A percentile compares a stretch with the other conserved stretches of the same genome.
These are phyloP conservation scores for Chelon labrosus DNA, from an alignment of 2,797 vertebrate species.

Conservation along the genomic window DNA sequence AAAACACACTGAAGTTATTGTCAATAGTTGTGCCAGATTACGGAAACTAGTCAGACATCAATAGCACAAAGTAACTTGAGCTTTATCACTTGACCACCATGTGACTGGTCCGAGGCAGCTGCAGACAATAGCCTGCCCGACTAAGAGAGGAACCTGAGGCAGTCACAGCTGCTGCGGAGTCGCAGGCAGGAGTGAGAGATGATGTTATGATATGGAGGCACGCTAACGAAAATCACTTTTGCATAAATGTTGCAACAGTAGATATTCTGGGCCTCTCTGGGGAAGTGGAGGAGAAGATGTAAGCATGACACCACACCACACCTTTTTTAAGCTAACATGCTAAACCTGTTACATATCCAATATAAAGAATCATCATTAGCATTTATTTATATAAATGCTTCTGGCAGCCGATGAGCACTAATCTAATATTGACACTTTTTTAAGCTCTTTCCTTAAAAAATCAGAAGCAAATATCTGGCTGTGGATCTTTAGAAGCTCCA, in stretches of 20 bases:
- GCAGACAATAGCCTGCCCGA: conserved; percentile 33
- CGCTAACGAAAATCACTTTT: not conserved
- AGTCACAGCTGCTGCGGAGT: conserved; percentile 21
- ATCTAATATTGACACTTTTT: not conserved
- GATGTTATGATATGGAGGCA: conserved; percentile 13
- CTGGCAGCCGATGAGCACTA: not conserved
- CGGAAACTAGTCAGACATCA: conserved; percentile 17
- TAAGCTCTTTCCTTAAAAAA: not conserved
- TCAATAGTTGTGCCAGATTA: not conserved
- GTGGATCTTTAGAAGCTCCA: not conserved
- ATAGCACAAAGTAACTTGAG: conserved; percentile 46
- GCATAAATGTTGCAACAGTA: not conserved
- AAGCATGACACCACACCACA: too few species aligned
- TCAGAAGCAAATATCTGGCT: not conserved
- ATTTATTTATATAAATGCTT: not conserved
- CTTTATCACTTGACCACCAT: conserved; percentile 68
- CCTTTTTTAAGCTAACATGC: not conserved
- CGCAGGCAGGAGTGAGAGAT: not conserved
- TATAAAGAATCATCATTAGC: not conserved
- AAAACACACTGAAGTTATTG: not conserved
- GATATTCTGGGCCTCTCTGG: not conserved
- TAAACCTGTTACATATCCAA: not conserved
- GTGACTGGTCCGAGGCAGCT: conserved; percentile 49
- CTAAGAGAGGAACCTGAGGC: conserved; percentile 28
- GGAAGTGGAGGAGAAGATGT: not conserved